phyloP scores from a whole-genome alignment of 2,888 invertebrate genomes.

The Caenorhabditis wallacei region DNA sequence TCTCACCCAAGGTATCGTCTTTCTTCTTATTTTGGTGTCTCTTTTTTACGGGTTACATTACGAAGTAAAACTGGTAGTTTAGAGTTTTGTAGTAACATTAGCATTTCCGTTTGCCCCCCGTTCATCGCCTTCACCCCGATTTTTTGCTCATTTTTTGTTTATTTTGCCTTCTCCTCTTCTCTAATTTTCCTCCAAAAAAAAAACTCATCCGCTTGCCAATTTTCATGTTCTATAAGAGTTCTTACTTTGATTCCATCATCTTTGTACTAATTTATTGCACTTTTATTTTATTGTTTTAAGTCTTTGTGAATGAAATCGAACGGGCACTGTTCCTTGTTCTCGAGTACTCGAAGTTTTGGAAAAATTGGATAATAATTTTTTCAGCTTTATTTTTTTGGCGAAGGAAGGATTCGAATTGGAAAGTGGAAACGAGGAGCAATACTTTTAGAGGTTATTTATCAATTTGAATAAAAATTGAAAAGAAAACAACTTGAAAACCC shows the following conservation, averaged over 20 bases:
- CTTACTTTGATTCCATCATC: slow-evolving; percentile 9
- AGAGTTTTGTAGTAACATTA: slow-evolving; percentile 37
- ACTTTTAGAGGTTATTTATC: neutral
- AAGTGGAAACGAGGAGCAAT: neutral
- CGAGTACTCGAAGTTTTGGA: neutral
- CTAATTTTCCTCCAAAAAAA: neutral
- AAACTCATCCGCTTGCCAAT: neutral
- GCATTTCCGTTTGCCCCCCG: slow-evolving; percentile 6
- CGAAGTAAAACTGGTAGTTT: slow-evolving; percentile 46
- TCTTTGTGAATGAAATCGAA: slow-evolving; percentile 23
- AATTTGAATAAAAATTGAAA: too few species aligned
- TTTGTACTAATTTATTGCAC: slow-evolving; percentile 37
- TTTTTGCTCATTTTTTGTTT: slow-evolving; percentile 24
- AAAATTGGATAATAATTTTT: neutral
- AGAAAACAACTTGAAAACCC: too few species aligned
- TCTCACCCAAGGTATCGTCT: slow-evolving; percentile 9
- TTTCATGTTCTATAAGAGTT: slow-evolving; percentile 32
- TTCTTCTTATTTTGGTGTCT: slow-evolving; percentile 13
- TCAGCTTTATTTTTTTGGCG: too few species aligned
- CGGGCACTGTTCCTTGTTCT: neutral
- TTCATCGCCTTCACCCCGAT: slow-evolving; percentile 1
- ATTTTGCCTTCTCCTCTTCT: slow-evolving; percentile 20
- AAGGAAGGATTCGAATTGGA: too few species aligned
- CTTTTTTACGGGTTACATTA: slow-evolving; percentile 36
- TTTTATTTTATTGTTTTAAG: slow-evolving; percentile 13